Conservation (phyloP, 2,113 vertebrate genomes). For the Anas platyrhynchos region DNA sequence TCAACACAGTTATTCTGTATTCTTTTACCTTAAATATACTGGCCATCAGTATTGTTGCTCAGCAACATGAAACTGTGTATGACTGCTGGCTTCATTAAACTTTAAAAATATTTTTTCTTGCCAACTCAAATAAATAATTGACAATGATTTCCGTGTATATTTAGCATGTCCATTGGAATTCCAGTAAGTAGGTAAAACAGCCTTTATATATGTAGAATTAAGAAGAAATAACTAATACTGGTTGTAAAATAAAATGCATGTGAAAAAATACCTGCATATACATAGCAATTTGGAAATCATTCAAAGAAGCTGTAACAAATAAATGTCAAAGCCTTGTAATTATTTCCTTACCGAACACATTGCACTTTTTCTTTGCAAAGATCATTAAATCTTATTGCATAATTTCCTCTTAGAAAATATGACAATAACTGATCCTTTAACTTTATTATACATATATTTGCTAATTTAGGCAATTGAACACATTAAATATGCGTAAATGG, state of each 20-base stretch:
- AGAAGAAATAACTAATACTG: not conserved
- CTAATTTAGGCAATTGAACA: not conserved
- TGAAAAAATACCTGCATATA: slow-evolving; percentile 17
- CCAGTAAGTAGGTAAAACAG: not conserved
- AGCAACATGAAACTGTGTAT: slow-evolving; percentile 66
- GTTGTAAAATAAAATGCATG: not conserved
- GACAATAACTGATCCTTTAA: not conserved
- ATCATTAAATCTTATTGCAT: not conserved
- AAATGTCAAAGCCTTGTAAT: not conserved
- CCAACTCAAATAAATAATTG: slow-evolving; percentile 76
- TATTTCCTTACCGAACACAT: not conserved
- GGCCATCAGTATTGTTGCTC: slow-evolving; percentile 56
- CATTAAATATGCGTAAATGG: not conserved
- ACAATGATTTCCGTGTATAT: slow-evolving; percentile 31
- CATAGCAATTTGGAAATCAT: not conserved
- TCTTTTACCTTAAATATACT: slow-evolving; percentile 15
- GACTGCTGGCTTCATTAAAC: slow-evolving; percentile 69
- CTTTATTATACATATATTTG: not conserved
- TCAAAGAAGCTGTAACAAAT: not conserved
- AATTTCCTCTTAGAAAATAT: not conserved
- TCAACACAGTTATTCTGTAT: slow-evolving; percentile 11
- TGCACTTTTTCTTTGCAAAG: not conserved
- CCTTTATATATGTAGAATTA: not conserved
- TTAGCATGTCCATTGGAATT: slow-evolving; percentile 7
- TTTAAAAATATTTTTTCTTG: slow-evolving; percentile 73